Base-by-base conservation (phyloP, 2,888 invertebrate species). In the Drosophila prostipennis region DNA sequence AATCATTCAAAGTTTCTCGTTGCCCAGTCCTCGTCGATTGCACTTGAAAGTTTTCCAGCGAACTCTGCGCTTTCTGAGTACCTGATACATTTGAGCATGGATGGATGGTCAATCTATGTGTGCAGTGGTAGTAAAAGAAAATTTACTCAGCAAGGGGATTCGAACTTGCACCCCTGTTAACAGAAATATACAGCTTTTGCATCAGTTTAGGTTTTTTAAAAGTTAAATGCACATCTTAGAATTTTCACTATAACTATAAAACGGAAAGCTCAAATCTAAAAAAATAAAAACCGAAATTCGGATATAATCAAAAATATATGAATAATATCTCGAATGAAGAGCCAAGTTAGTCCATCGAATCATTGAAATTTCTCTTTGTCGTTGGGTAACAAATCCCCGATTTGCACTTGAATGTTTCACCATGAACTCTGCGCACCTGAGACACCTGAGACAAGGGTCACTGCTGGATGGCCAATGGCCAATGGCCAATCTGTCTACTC, bases 1-100 rank as follows among this genome's bases (percentile, higher is more conserved):
- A 70, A 69, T 69, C 70, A 69, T 49, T 70, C 53, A 69, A 53
- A 69, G 52, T 53, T 69, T 37, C 16, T 10, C 6, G 48, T 16
- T 2, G 16, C 16, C 42, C 19, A 19, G 16, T 5, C 32, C 42
- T 52, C 79, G 74, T 52, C 79, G 74, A 77, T 70, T 82, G 83
- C 83, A 82, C 83, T 86, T 86, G 78, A 82, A 81, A 81, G 80
- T 86, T 81, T 85, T 86, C 77, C 64, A 74, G 64, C 63, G 72
- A 83, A 63, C 75, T 73, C 79, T 74, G 73, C 69, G 76, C 64
- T 7, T 7, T 7, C 29, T 7, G 29, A 29, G 39, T 14, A 56
- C 43, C 42, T 26, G 34, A 39, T 59, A 71, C 68, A 79, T 78
- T 76, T 80, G 78, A 71, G 78, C 59, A 67, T 57, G 29, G 29